phyloP scores from a whole-genome alignment of 2,888 invertebrate species.

The Ophioninae sp. region DNA sequence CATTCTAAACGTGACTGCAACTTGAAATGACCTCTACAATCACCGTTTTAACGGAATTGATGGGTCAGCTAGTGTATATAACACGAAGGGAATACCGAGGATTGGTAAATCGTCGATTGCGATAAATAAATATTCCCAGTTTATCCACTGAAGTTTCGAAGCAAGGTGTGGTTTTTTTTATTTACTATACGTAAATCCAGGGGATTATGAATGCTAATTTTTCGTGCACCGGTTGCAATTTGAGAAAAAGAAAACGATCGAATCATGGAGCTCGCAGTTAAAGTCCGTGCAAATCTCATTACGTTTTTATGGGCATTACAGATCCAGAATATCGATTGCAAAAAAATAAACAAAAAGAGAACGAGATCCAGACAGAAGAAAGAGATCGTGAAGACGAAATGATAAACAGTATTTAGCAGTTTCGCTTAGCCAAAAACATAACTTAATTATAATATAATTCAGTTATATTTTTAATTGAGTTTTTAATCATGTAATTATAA shows the following conservation, averaged over 20 bases:
- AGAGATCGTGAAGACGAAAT: slow-evolving; percentile 6
- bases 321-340: too few species aligned
- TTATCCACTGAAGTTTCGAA: neutral
- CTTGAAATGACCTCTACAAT: too few species aligned
- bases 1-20: too few species aligned
- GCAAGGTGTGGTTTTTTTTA: neutral
- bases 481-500: too few species aligned
- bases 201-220: slow-evolving; percentile 48
- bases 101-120: slow-evolving; percentile 2
- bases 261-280: neutral
- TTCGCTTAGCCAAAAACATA: neutral
- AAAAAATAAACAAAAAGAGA: too few species aligned
- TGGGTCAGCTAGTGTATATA: too few species aligned
- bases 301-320: neutral
- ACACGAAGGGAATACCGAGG: neutral
- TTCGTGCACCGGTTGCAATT: slow-evolving; percentile 29
- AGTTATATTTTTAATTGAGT: too few species aligned
- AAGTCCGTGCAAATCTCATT: neutral
- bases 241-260: neutral
- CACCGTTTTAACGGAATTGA: too few species aligned
- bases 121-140: slow-evolving; percentile 5
- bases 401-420: slow-evolving; percentile 14
- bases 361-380: neutral
- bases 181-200: neutral
- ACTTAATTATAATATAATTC: too few species aligned